Evolutionary conservation across 2,113 vertebrate genomes (phyloP).

Genomic region (Gymnorhina tibicen): DNA sequence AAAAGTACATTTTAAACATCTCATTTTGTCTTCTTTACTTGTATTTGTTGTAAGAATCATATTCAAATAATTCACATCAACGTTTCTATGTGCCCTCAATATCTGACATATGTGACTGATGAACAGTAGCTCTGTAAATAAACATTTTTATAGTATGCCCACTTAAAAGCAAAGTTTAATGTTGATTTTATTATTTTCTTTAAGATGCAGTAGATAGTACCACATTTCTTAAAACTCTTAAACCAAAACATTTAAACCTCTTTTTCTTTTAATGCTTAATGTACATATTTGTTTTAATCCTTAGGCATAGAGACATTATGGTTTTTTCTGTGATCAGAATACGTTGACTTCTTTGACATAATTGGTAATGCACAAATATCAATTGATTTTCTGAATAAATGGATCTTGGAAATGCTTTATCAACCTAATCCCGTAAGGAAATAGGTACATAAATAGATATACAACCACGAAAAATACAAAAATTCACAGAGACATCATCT

Average conservation of each 20-base stretch:
- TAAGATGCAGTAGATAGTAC: neutral
- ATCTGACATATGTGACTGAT: neutral
- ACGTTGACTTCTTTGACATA: neutral
- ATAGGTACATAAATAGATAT: neutral
- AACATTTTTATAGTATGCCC: neutral
- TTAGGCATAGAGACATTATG: neutral
- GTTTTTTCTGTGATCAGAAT: neutral
- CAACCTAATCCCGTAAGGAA: neutral
- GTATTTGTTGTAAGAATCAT: neutral
- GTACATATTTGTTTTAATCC: neutral
- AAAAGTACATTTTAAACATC: neutral
- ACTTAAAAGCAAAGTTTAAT: neutral
- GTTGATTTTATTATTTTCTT: neutral
- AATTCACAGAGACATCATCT: neutral
- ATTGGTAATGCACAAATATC: neutral
- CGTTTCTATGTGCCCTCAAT: neutral
- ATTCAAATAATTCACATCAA: neutral
- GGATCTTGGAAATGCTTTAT: neutral
- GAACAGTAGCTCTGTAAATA: neutral
- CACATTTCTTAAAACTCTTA: neutral
- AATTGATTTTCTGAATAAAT: neutral
- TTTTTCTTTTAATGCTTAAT: neutral
- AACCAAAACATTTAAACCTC: neutral
- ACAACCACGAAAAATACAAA: neutral
- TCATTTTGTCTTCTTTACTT: neutral